Percentiles rank a stretch among this genome's conserved stretches.
Conservation (phyloP, 2,797 vertebrate genomes). For the Melanotaenia maccullochi region DNA sequence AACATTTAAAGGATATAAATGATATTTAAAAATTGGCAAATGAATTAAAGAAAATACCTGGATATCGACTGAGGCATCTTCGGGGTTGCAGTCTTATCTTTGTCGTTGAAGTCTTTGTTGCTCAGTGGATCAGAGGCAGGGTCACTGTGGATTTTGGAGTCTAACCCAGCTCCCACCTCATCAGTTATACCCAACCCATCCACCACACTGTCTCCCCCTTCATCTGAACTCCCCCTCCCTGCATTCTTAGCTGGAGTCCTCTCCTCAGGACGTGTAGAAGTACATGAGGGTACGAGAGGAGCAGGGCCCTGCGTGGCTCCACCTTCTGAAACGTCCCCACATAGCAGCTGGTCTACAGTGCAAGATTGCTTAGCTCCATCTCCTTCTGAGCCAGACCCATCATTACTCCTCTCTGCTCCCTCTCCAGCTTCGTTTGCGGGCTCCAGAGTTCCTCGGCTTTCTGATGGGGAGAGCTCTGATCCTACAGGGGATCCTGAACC, state of each 20-base stretch:
- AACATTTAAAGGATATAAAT: too few species aligned
- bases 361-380: constrained; percentile 46
- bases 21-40: too few species aligned
- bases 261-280: constrained; percentile 73
- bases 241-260: constrained; percentile 60
- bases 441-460: constrained; percentile 83
- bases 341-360: constrained; percentile 87
- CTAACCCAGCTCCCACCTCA: constrained; percentile 37
- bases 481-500: constrained; percentile 74
- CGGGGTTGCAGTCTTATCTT: constrained; percentile 79
- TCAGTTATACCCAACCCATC: constrained; percentile 55
- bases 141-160: constrained; percentile 76
- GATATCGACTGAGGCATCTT: constrained; percentile 87
- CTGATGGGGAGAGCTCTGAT: constrained; percentile 86
- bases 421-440: constrained; percentile 75
- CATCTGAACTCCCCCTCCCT: constrained; percentile 59
- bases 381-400: constrained; percentile 34
- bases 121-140: constrained; percentile 74
- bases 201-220: constrained; percentile 48
- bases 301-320: constrained; percentile 77
- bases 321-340: constrained; percentile 78
- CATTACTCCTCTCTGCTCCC: constrained; percentile 56
- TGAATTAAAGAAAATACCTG: constrained; percentile 72
- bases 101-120: constrained; percentile 83
- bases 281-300: constrained; percentile 78